Evolutionary conservation across 2,888 invertebrate species (phyloP).

Genomic region (Strigamia maritima): DNA sequence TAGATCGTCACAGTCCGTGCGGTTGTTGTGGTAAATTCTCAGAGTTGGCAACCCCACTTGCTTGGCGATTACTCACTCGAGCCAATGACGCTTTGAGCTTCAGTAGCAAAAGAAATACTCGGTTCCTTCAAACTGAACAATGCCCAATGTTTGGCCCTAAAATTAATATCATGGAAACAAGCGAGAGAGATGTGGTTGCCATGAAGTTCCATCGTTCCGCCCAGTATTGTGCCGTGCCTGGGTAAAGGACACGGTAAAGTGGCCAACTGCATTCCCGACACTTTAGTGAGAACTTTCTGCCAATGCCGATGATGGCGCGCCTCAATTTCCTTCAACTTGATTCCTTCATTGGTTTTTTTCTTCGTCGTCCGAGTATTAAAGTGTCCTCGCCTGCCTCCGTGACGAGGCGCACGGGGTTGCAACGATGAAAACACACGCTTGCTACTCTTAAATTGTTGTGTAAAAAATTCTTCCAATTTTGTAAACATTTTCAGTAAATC

Average conservation of each 20-base stretch:
- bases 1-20: too few relatives aligned
- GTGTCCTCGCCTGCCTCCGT: slow-evolving; percentile 36
- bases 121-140: slow-evolving; percentile 90
- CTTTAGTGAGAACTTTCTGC: slow-evolving; percentile 80
- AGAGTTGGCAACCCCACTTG: too few relatives aligned
- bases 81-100: slow-evolving; percentile 70
- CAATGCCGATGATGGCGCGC: slow-evolving; percentile 84
- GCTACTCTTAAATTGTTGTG: slow-evolving; percentile 94
- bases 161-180: slow-evolving; percentile 96
- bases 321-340: slow-evolving; percentile 40
- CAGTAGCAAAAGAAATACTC: slow-evolving; percentile 86
- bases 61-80: too few relatives aligned
- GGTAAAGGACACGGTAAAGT: slow-evolving; percentile 54
- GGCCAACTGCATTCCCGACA: slow-evolving; percentile 75
- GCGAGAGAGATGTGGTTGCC: slow-evolving; percentile 85
- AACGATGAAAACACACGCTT: slow-evolving; percentile 79
- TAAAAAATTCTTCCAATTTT: slow-evolving; percentile 95
- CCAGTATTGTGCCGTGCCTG: slow-evolving; percentile 67
- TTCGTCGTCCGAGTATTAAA: not conserved
- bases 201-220: slow-evolving; percentile 75
- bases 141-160: slow-evolving; percentile 94
- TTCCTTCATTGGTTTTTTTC: slow-evolving; percentile 22
- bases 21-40: too few relatives aligned
- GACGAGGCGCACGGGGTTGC: slow-evolving; percentile 52
- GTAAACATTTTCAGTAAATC: slow-evolving; percentile 95